These are phyloP conservation scores for Thera britannica DNA, from an alignment of 2,888 invertebrate genomes.

Conservation along the genomic window DNA sequence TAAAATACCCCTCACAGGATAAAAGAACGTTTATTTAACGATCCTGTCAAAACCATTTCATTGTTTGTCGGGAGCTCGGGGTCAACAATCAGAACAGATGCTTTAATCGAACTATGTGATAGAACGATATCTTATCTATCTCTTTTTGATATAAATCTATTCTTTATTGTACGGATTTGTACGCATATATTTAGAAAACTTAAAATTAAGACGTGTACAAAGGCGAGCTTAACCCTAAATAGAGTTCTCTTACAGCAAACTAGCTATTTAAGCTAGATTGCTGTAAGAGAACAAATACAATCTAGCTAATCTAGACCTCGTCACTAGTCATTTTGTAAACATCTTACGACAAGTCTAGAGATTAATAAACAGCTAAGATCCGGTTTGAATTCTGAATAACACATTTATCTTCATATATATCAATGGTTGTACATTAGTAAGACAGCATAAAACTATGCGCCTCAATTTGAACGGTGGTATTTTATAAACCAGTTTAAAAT, in stretches of 20 bases:
- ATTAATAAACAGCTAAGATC: not conserved
- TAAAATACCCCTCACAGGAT: conserved; percentile 1
- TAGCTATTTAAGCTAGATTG: not conserved
- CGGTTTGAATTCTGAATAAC: not conserved
- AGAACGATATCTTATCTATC: not conserved
- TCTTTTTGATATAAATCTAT: not conserved
- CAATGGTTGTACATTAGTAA: not conserved
- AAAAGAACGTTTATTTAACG: conserved; percentile 1
- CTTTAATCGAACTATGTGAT: not conserved
- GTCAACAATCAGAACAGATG: not conserved
- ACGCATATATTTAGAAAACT: no score
- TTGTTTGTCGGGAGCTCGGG: not conserved
- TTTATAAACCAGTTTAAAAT: conserved; percentile 12
- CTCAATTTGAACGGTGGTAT: not conserved
- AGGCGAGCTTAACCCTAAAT: no score
- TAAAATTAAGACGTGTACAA: no score
- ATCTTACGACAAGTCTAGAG: not conserved
- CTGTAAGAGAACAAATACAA: not conserved
- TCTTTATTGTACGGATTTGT: no score
- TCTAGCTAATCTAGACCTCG: no score
- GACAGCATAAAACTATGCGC: not conserved
- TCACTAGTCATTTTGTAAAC: not conserved
- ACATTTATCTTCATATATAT: not conserved
- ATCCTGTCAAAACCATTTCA: not conserved
- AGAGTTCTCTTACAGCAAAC: not conserved